Base-by-base conservation (phyloP, 2,797 vertebrate species). In the Odontamblyopus rebecca region DNA sequence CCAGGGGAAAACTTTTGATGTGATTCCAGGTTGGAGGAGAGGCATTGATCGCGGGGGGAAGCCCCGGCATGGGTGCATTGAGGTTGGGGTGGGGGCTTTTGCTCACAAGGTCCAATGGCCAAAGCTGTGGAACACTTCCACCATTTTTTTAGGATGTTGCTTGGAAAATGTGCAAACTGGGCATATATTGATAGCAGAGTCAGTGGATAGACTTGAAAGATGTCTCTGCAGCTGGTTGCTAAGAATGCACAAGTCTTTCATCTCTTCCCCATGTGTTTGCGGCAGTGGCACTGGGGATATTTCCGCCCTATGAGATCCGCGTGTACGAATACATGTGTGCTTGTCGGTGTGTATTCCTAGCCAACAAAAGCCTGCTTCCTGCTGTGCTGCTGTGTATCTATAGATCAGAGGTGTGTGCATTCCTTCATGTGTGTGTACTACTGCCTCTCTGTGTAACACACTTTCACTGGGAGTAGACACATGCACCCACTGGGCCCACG, bases 21-120 rank as follows among this genome's bases (percentile, higher is more conserved):
- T 90, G 75, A 86, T 86, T 90, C 91, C 89, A 93, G 88, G 86
- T 83, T 92, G 87, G 88, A 90, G 87, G 83, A 87, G 84, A 76
- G 48, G 72, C 87, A 90, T 94, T 90, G 94, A 91, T 92, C 87
- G 69, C 71, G 75, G 72, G 81, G 77, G 78, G 79, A 74, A 69
- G 67, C 73, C 27, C 27, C 32, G 57, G 65, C 66, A 68, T 76
- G 67, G 12, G 72, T 76, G 69, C 7, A 18, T 35, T 62, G 64
- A 41, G 79, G 67, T 71, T 71, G 62, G 48, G 69, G 77, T 75
- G 70, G 69, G 75, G 71, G 84, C 61, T 44, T 44, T 53, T 79
- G 81, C 73, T 62, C 54, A 32, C 53, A 38, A 63, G 61, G 67
- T 69, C 69, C 69, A 82, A 81, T 76, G 80, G 78, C 78, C 76